Evolutionary conservation across 2,113 vertebrate species (phyloP), one percentile per base, ranked within the genome.

Genomic region (Anguilla rostrata): DNA sequence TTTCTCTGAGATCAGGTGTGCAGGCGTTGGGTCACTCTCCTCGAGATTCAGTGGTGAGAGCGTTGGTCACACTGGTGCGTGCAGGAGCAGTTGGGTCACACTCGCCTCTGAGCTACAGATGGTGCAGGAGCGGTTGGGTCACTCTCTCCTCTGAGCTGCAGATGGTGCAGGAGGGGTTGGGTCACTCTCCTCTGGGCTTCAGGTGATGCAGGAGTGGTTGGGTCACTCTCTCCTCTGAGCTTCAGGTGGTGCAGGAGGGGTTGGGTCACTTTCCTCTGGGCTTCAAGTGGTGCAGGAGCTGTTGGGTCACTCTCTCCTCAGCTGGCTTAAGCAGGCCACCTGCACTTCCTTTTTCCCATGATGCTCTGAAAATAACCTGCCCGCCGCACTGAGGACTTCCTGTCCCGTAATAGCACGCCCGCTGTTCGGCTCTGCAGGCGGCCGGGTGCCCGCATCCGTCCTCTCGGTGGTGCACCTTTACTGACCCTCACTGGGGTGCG

Each of bases 341-440:
- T 75, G 43, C 16, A 34, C 53, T 18, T 14, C 84, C 66, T 49
- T n/a, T 7, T 18, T 78, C 66, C 71, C 71, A 34, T 29, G 46
- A 39, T 29, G 39, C 26, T 75, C 63, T 84, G 40, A 3, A 84
- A 84, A 84, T 75, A 84, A 26, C 83, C 22, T 84, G 3, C 39
- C 12, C 15, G 41, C 29, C 84, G 3, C 63, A 41, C 63, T 34
- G 39, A 78, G 41, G 34, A 43, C 63, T 53, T 85, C 84, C 84
- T 85, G 63, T 53, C n/a, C 43, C n/a, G 39, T 29, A 22, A 78
- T 26, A 43, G 40, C 14, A 85, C 43, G 60, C 22, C 49, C 41
- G 34, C n/a, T 9, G 9, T 26, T 49, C 41, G 7, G 16, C 60
- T 66, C 3, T 3, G 26, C 60, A 5, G 60, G 60, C 60, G 26